Conservation (phyloP, 2,797 vertebrate genomes). For the Hapalemur alaotrensis region DNA sequence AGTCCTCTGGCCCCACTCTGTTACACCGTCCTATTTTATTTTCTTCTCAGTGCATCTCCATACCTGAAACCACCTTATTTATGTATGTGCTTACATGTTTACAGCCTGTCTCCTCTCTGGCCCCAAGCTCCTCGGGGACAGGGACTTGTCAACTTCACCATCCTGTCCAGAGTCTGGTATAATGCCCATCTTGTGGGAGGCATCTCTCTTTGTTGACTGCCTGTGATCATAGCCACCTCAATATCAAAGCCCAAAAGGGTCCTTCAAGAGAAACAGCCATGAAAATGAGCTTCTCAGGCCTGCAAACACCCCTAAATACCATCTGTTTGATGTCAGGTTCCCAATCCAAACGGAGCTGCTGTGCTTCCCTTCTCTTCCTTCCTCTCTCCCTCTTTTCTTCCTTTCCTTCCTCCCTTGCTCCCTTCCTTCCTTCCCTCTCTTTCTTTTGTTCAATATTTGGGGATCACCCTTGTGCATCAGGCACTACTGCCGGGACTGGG, state of each 20-base stretch:
- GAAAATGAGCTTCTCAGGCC: background rate
- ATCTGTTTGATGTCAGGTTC: background rate
- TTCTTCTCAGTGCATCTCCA: background rate
- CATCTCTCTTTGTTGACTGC: background rate
- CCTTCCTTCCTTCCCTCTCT: background rate
- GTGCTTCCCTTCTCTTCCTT: background rate
- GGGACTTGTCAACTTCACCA: background rate
- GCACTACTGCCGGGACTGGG: background rate
- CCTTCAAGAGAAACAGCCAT: background rate
- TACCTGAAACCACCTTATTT: background rate
- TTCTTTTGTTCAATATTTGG: background rate
- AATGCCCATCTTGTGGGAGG: background rate
- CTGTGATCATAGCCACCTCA: background rate
- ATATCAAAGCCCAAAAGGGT: background rate
- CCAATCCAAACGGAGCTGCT: too few species aligned
- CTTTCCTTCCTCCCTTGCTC: accelerated
- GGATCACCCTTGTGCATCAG: background rate
- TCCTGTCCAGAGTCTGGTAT: background rate
- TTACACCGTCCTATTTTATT: background rate
- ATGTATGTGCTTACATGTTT: accelerated
- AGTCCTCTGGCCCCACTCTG: background rate
- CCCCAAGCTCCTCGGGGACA: background rate
- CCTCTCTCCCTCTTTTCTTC: background rate
- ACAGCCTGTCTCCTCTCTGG: background rate
- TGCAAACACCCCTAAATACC: background rate